Conservation (phyloP, 2,797 vertebrate genomes). For the Ctenosaura bakeri region DNA sequence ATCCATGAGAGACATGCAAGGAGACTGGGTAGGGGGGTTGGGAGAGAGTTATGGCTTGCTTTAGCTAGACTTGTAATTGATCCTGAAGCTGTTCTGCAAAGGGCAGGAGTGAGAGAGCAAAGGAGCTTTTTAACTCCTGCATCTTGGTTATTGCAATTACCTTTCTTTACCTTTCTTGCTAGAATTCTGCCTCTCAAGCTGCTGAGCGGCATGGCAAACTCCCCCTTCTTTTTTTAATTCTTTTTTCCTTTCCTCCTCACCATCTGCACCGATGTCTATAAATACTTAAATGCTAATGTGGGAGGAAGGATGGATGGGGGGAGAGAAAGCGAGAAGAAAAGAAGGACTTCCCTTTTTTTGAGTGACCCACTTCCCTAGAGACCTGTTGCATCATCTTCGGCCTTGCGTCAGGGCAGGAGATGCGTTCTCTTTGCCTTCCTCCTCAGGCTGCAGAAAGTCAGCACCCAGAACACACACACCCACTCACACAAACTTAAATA, state of each 20-base stretch:
- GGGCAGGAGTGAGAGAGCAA: conserved; percentile 14
- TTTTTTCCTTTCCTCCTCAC: conserved; percentile 64
- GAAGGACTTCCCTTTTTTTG: conserved; percentile 49
- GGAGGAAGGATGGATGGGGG: background rate
- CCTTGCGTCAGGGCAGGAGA: background rate
- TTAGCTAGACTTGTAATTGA: conserved; percentile 10
- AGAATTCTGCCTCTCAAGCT: conserved; percentile 1
- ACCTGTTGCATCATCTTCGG: conserved; percentile 37
- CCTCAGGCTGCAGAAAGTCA: background rate
- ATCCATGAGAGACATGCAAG: conserved; percentile 6
- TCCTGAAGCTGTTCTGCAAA: conserved; percentile 50
- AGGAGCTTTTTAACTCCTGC: background rate
- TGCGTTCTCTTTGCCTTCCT: background rate
- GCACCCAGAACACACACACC: background rate
- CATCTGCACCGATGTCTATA: conserved; percentile 68
- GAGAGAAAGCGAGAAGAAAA: background rate
- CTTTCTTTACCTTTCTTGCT: background rate
- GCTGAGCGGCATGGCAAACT: background rate
- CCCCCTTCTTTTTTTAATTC: conserved; percentile 21
- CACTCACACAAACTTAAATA: background rate
- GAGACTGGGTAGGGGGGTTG: background rate
- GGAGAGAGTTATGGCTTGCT: background rate
- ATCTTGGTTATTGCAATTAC: conserved; percentile 16
- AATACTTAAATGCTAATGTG: conserved; percentile 69
- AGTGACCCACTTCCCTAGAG: conserved; percentile 54